Evolutionary conservation across 2,888 invertebrate species (phyloP), one percentile per base, ranked within the genome.

Genomic region (Elegia similella): DNA sequence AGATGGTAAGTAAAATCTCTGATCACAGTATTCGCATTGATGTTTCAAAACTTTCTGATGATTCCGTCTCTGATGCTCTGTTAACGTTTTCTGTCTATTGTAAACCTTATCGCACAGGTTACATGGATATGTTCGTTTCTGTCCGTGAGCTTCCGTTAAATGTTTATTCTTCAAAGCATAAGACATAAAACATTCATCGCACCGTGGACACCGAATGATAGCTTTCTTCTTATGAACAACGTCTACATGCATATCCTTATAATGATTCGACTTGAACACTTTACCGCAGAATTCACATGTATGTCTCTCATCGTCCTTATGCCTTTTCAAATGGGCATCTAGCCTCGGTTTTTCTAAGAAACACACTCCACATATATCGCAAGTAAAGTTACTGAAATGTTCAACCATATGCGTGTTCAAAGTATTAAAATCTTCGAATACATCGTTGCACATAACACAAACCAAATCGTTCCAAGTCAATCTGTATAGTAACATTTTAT

Each of bases 11-110:
- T 90, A 92, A 56, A 92, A 93, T 5, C 92, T 77, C 60, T 92
- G 91, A 30, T 92, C 89, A 57, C 93, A 93, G 42, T 92, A 85
- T 17, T 92, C 92, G 61, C 93, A 93, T 53, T 92, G 89, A 29
- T 93, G 92, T 13, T 88, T 88, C 16, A 92, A 64, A 0, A 89
- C 88, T 60, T 88, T 88, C 62, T 86, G 84, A 53, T 92, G 92
- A 17, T 89, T 88, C 16, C 89, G 70, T 2, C 88, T 61, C 55
- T 86, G 84, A 61, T 92, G 92, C 53, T 90, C 87, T 0, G 87
- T 86, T 0, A 92, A 67, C 0, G 90, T 88, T 29, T 88, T 88
- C 65, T 87, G 86, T 23, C 88, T 80, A 23, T 88, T 86, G 52
- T 90, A 92, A 0, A 91, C 87, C 63, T 91, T 92, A 12, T 88